These are phyloP conservation scores for Leptinotarsa tumamoca DNA, from an alignment of 2,888 invertebrate species.

Conservation along the genomic window DNA sequence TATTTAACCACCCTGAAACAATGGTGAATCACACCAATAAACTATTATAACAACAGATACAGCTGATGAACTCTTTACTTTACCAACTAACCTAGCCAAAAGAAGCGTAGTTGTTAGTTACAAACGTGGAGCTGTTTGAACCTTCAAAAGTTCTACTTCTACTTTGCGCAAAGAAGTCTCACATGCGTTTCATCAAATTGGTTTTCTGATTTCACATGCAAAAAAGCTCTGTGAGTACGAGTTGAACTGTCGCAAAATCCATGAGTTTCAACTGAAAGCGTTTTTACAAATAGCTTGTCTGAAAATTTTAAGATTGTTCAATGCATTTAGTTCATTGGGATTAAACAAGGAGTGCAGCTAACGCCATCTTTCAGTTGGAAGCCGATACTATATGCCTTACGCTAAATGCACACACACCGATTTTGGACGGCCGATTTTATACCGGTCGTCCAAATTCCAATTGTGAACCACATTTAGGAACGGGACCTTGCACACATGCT, in stretches of 20 bases:
- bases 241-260: slow-evolving; percentile 11
- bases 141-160: background rate
- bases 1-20: slow-evolving; percentile 2
- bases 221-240: slow-evolving; percentile 9
- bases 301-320: slow-evolving; percentile 13
- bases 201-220: slow-evolving; percentile 15
- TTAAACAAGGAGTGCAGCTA: background rate
- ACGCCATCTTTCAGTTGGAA: no score
- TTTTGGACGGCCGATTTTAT: no score
- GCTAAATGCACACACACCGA: no score
- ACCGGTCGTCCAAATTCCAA: no score
- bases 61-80: background rate
- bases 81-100: slow-evolving; percentile 5
- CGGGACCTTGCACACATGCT: no score
- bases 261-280: background rate
- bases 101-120: background rate
- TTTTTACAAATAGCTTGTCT: no score
- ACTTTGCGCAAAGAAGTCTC: slow-evolving; percentile 7
- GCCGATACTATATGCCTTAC: no score
- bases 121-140: background rate
- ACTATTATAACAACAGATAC: background rate
- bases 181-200: background rate
- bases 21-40: slow-evolving; percentile 16
- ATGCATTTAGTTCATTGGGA: background rate
- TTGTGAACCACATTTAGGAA: no score